phyloP scores from a whole-genome alignment of 30 jellyfish, hydroid and myxozoan genomes.

The Morbakka virulenta region DNA sequence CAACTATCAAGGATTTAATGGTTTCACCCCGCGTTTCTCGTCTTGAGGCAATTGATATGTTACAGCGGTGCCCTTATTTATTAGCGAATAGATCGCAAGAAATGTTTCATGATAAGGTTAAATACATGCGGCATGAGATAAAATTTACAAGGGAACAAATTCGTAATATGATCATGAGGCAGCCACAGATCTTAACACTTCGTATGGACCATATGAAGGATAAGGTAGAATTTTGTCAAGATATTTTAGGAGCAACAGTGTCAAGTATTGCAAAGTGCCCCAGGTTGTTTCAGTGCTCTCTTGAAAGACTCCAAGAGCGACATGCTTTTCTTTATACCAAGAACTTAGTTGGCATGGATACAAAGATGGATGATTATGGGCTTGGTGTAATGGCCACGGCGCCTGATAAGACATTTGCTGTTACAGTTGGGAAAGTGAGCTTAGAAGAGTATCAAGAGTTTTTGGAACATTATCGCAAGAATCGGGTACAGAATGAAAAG shows the following conservation, averaged over 20 bases:
- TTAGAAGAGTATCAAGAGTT: not conserved
- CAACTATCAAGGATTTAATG: not conserved
- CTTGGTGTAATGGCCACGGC: not conserved
- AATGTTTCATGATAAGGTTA: not conserved
- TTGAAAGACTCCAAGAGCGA: not conserved
- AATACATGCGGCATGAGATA: not conserved
- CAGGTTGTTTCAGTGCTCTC: not conserved
- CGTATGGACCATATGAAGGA: not conserved
- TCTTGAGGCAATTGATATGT: not conserved
- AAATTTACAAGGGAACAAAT: not conserved
- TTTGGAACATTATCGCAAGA: too few relatives aligned
- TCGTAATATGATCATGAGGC: not conserved
- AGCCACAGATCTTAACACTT: not conserved
- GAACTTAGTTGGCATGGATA: not conserved
- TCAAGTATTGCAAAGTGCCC: not conserved
- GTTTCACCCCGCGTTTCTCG: not conserved
- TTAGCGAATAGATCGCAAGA: not conserved
- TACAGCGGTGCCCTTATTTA: not conserved
- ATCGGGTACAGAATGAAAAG: too few relatives aligned
- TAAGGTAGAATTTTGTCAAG: not conserved
- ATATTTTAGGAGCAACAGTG: not conserved
- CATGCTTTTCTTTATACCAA: not conserved
- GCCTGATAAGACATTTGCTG: not conserved
- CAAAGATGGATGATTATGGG: not conserved
- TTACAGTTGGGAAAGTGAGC: not conserved